Evolutionary conservation across 2,113 vertebrate genomes (phyloP).

Genomic region (Thomomys bottae): DNA sequence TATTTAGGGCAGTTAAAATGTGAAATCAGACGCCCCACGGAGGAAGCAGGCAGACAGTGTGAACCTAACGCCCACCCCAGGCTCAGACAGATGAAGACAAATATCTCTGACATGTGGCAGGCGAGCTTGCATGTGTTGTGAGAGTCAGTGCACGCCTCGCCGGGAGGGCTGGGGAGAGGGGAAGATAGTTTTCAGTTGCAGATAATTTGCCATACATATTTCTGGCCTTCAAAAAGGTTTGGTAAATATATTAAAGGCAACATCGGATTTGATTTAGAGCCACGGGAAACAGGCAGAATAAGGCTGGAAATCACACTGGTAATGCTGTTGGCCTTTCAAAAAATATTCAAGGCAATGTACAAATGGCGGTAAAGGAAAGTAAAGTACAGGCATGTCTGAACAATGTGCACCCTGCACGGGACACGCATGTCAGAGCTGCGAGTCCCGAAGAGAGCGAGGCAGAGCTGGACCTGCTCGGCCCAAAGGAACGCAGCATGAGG

Average conservation of each 20-base stretch:
- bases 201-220: slow-evolving; percentile 30
- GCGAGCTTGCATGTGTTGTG: slow-evolving; percentile 66
- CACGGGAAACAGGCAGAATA: slow-evolving; percentile 25
- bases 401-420: background rate
- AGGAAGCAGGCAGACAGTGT: slow-evolving; percentile 78
- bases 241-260: slow-evolving; percentile 31
- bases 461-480: background rate
- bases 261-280: slow-evolving; percentile 46
- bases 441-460: background rate
- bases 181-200: background rate
- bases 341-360: background rate
- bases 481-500: background rate
- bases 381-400: background rate
- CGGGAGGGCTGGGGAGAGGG: background rate
- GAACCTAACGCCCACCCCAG: slow-evolving; percentile 70
- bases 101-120: slow-evolving; percentile 77
- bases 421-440: too few species aligned
- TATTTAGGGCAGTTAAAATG: slow-evolving; percentile 65
- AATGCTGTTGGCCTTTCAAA: slow-evolving; percentile 45
- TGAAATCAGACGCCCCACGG: slow-evolving; percentile 76
- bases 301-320: background rate
- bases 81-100: slow-evolving; percentile 78
- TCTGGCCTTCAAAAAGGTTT: slow-evolving; percentile 30
- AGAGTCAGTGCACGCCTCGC: background rate
- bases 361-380: background rate